Evolutionary conservation across 64 coral and sea anemone species (phyloP).

Genomic region (Orbicella faveolata): DNA sequence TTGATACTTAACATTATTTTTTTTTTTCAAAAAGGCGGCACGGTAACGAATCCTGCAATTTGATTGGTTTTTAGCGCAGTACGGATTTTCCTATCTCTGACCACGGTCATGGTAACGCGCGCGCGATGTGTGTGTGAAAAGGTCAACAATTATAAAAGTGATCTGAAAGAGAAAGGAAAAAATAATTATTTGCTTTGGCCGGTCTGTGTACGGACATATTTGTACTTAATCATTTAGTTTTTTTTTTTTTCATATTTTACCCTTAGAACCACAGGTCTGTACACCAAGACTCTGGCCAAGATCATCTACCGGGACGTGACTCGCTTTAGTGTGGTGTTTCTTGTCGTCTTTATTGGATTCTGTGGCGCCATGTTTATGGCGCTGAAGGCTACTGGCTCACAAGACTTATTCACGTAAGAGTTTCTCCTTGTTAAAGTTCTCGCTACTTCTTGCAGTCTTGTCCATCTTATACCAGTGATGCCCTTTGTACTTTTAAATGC

Average conservation of each 20-base stretch:
- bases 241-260: neutral
- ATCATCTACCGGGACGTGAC: constrained; percentile 63
- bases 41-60: no score
- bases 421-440: neutral
- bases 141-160: no score
- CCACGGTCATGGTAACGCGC: no score
- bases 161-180: no score
- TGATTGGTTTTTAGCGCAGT: no score
- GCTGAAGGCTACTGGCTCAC: constrained; percentile 48
- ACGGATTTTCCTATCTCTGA: no score
- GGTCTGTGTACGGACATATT: neutral
- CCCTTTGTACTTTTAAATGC: no score
- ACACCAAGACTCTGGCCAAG: constrained; percentile 86
- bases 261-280: constrained; percentile 67
- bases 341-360: constrained; percentile 59
- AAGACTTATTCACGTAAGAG: constrained; percentile 43
- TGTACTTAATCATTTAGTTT: neutral
- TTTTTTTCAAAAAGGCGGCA: no score
- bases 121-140: no score
- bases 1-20: no score
- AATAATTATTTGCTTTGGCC: no score
- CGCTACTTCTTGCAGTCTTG: neutral
- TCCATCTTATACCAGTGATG: neutral
- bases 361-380: constrained; percentile 63
- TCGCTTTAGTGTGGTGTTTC: constrained; percentile 60